phyloP scores from a whole-genome alignment of 2,797 vertebrate genomes.

The Salmo trutta region DNA sequence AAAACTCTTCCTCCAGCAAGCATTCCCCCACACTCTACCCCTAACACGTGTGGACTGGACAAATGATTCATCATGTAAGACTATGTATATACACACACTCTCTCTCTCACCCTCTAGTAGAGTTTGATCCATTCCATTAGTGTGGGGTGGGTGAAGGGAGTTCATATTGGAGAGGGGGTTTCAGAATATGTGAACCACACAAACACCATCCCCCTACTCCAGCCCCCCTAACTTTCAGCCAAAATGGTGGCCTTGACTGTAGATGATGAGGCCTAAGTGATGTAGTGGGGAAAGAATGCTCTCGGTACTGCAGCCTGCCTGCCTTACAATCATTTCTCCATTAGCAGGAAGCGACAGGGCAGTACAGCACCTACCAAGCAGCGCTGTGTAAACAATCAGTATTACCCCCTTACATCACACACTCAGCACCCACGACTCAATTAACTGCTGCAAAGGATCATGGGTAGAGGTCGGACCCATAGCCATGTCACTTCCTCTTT shows the following conservation, averaged over 20 bases:
- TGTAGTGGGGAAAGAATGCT: conserved; percentile 12
- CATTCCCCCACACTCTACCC: not conserved
- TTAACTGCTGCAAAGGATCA: conserved; percentile 9
- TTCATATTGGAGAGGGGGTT: not conserved
- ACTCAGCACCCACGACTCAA: not conserved
- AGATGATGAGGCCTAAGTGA: conserved; percentile 8
- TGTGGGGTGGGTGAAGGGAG: not conserved
- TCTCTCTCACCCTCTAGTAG: not conserved
- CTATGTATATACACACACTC: not conserved
- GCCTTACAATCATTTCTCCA: not conserved
- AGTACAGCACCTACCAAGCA: not conserved
- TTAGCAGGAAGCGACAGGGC: not conserved
- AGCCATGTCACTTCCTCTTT: not conserved
- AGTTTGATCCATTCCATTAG: not conserved
- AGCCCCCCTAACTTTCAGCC: not conserved
- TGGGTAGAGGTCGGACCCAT: not conserved
- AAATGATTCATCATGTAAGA: not conserved
- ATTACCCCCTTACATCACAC: not conserved
- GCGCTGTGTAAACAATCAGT: conserved; percentile 11
- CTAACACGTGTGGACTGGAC: not conserved
- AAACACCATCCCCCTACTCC: not conserved
- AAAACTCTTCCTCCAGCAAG: too few relatives aligned
- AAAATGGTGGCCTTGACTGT: not conserved
- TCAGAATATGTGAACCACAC: not conserved
- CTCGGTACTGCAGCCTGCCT: not conserved